These are phyloP conservation scores for Odontomachus brunneus DNA, from an alignment of 1,140 invertebrate genomes.

Conservation along the genomic window DNA sequence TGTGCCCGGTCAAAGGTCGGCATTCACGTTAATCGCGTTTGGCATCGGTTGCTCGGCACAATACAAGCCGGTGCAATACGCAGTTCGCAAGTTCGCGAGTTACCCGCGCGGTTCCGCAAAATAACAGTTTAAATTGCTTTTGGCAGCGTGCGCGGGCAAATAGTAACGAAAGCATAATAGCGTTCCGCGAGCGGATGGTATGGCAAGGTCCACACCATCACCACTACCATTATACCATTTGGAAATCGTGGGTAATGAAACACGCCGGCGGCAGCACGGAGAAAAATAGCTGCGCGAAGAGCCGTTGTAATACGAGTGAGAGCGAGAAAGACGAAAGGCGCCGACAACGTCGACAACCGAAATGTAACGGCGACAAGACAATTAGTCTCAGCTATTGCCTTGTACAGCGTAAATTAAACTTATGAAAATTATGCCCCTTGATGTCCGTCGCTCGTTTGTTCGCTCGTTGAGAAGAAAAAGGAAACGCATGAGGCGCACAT, in stretches of 20 bases:
- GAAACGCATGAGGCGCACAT: not conserved
- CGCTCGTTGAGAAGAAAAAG: conserved; percentile 29
- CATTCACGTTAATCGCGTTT: conserved; percentile 35
- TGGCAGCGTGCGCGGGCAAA: conserved; percentile 21
- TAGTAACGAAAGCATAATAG: conserved; percentile 51
- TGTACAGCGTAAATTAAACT: conserved; percentile 44
- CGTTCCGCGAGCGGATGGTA: conserved; percentile 22
- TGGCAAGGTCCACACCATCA: not conserved
- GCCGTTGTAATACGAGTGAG: not conserved
- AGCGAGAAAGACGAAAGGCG: conserved; percentile 8
- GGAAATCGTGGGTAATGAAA: conserved; percentile 56
- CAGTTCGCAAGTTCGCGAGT: conserved; percentile 34
- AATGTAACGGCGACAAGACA: conserved; percentile 13
- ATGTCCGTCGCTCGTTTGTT: not conserved
- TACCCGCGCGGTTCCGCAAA: conserved; percentile 21
- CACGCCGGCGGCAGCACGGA: conserved; percentile 6
- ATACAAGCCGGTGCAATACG: conserved; percentile 7
- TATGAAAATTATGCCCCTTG: conserved; percentile 40
- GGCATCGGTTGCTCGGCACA: conserved; percentile 33
- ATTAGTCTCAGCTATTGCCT: conserved; percentile 56
- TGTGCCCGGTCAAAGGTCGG: conserved; percentile 8
- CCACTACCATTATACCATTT: not conserved
- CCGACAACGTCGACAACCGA: not conserved
- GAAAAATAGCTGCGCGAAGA: conserved; percentile 31
- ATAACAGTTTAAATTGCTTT: conserved; percentile 63